Conservation (phyloP, 1,140 invertebrate species). For the Tetragonula clypearis region DNA sequence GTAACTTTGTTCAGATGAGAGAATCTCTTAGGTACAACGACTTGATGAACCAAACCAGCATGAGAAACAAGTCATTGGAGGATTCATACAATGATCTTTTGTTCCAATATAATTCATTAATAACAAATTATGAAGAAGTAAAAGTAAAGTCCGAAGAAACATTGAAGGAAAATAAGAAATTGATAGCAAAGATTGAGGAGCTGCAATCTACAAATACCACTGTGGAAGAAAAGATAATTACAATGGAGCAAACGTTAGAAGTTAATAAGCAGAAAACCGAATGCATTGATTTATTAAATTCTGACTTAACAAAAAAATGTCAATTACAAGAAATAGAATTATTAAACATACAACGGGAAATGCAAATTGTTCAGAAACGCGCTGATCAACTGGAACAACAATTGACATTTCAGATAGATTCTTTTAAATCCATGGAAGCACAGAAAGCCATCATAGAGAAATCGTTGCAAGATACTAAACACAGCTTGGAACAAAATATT, state of each 20-base stretch:
- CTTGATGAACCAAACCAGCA: slow-evolving; percentile 51
- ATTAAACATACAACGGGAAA: slow-evolving; percentile 28
- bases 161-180: slow-evolving; percentile 83
- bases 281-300: slow-evolving; percentile 31
- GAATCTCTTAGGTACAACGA: slow-evolving; percentile 69
- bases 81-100: slow-evolving; percentile 70
- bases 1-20: slow-evolving; percentile 77
- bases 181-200: slow-evolving; percentile 80
- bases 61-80: slow-evolving; percentile 51
- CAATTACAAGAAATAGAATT: slow-evolving; percentile 61
- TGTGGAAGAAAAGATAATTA: slow-evolving; percentile 73
- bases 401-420: slow-evolving; percentile 14
- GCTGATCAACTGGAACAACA: slow-evolving; percentile 21
- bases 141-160: slow-evolving; percentile 82
- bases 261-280: background rate
- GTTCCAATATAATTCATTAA: slow-evolving; percentile 76
- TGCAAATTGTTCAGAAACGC: slow-evolving; percentile 51
- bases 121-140: slow-evolving; percentile 83
- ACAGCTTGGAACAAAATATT: slow-evolving; percentile 60
- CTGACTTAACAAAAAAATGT: slow-evolving; percentile 48
- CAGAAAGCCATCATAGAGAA: slow-evolving; percentile 36
- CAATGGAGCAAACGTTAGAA: slow-evolving; percentile 72
- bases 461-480: slow-evolving; percentile 41
- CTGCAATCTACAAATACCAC: slow-evolving; percentile 78
- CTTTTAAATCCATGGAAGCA: slow-evolving; percentile 42